Evolutionary conservation across 2,113 vertebrate genomes (phyloP).

Genomic region (Blennius ocellaris): DNA sequence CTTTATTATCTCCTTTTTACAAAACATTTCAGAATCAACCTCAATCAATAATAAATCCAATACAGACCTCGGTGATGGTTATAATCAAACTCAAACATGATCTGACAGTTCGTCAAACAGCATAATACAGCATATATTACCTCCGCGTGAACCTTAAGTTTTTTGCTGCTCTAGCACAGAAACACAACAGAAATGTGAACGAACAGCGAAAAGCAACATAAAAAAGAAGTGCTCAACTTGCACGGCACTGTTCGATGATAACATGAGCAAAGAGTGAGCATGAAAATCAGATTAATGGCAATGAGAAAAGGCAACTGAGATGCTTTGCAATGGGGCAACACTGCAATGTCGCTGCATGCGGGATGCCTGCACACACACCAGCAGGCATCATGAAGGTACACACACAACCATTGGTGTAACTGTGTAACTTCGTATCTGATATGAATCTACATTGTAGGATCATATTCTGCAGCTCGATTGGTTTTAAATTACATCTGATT

Average conservation of each 20-base stretch:
- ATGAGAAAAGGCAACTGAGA: slow-evolving; percentile 57
- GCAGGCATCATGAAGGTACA: slow-evolving; percentile 13
- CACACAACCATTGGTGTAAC: neutral
- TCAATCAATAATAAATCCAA: slow-evolving; percentile 71
- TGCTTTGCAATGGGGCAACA: slow-evolving; percentile 23
- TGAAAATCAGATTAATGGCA: slow-evolving; percentile 9
- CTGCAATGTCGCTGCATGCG: slow-evolving; percentile 8
- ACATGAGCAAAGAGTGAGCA: slow-evolving; percentile 12
- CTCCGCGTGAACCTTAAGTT: slow-evolving; percentile 46
- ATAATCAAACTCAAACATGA: slow-evolving; percentile 67
- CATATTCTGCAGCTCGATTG: neutral
- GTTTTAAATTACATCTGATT: neutral
- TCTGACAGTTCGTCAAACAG: slow-evolving; percentile 63
- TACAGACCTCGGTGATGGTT: slow-evolving; percentile 70
- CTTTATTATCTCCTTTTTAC: slow-evolving; percentile 80
- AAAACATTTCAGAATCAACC: slow-evolving; percentile 81
- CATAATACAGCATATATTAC: slow-evolving; percentile 55
- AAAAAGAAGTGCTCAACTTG: neutral
- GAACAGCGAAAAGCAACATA: slow-evolving; percentile 17
- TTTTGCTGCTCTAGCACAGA: slow-evolving; percentile 78
- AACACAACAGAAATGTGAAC: slow-evolving; percentile 33
- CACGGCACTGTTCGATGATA: neutral
- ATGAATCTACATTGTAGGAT: neutral
- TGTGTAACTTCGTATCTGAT: slow-evolving; percentile 6
- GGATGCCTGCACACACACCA: slow-evolving; percentile 4